A percentile compares a stretch with the other conserved stretches of the same genome.
These are phyloP conservation scores for Lophotriccus pileatus DNA, from an alignment of 2,797 vertebrate species.

Conservation along the genomic window DNA sequence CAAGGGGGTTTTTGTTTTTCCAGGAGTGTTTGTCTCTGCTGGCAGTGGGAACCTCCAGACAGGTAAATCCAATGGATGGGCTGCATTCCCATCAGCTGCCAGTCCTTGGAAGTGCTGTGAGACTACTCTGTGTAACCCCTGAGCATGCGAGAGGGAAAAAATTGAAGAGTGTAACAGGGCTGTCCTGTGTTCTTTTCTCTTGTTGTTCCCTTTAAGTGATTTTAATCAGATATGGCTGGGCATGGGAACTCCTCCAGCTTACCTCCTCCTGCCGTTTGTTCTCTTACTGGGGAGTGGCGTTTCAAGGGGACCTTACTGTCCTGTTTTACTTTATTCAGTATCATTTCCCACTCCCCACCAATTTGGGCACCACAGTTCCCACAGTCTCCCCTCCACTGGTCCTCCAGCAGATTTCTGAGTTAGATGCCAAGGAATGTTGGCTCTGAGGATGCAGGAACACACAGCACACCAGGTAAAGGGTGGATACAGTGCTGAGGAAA, in stretches of 20 bases:
- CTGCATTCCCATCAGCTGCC: background rate
- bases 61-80: background rate
- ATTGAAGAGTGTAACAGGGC: background rate
- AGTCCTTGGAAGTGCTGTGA: background rate
- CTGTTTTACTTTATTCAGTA: background rate
- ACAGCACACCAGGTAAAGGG: background rate
- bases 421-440: background rate
- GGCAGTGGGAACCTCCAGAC: background rate
- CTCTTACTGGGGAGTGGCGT: background rate
- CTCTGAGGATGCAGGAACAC: background rate
- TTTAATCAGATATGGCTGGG: background rate
- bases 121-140: background rate
- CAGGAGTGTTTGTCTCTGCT: background rate
- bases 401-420: background rate
- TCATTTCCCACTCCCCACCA: no score
- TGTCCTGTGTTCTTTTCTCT: background rate
- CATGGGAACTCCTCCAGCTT: background rate
- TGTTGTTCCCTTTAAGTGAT: background rate
- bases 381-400: background rate
- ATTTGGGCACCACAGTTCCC: background rate
- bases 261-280: background rate
- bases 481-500: background rate
- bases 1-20: background rate
- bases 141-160: background rate
- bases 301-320: background rate